A percentile compares a stretch with the other conserved stretches of the same genome.
Conservation (phyloP, 2,113 vertebrate genomes). For the Oncorhynchus tshawytscha region DNA sequence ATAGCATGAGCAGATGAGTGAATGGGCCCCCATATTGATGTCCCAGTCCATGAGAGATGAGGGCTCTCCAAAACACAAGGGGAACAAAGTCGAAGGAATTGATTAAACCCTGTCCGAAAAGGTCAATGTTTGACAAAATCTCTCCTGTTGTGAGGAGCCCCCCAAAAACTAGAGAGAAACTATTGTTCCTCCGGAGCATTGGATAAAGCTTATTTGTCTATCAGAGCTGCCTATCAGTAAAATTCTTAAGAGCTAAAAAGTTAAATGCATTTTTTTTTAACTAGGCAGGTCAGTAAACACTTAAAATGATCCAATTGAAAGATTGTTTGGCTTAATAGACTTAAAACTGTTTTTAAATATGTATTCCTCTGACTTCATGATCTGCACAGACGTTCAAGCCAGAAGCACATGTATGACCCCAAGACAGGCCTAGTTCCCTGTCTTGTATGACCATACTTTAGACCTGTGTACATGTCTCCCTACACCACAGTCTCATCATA, state of each 20-base stretch:
- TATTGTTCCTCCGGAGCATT: constrained; percentile 13
- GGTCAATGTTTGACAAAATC: constrained; percentile 41
- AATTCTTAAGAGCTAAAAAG: constrained; percentile 10
- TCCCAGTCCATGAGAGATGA: constrained; percentile 20
- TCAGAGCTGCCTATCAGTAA: not conserved
- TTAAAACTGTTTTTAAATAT: not conserved
- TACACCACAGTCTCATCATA: not conserved
- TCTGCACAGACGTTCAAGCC: not conserved
- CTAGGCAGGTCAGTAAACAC: too few relatives aligned
- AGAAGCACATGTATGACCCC: not conserved
- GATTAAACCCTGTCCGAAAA: constrained; percentile 52
- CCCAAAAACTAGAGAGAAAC: constrained; percentile 23
- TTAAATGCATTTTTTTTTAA: too few relatives aligned
- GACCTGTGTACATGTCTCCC: not conserved
- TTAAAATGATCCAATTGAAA: too few relatives aligned
- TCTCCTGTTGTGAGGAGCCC: constrained; percentile 60
- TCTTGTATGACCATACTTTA: not conserved
- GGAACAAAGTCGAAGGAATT: constrained; percentile 69
- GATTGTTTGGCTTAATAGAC: constrained; percentile 3
- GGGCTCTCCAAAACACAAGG: constrained; percentile 54
- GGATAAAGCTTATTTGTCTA: constrained; percentile 28
- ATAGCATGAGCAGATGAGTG: constrained; percentile 5
- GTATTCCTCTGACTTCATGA: not conserved
- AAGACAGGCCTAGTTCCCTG: not conserved
- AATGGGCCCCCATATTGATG: constrained; percentile 23